Evolutionary conservation across 1,140 invertebrate genomes (phyloP), one percentile per base, ranked within the genome.

Genomic region (Episyrphus balteatus): DNA sequence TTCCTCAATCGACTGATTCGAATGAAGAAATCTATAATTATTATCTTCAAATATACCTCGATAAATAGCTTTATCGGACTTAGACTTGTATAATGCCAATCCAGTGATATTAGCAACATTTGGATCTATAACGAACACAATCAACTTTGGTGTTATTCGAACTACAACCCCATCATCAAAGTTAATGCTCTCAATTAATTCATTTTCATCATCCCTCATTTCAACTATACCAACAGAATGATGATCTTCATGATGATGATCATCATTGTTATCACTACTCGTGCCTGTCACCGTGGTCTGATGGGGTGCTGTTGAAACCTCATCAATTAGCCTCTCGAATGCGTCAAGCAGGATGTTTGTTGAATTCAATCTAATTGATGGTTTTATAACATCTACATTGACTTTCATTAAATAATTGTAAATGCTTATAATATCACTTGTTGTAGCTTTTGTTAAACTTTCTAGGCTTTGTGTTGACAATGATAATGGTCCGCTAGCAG

Each of bases 71-170:
- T 3, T 19, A 7, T 26, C 15, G n/a, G n/a, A 5, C 43, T 42
- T 9, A 40, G 54, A 51, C 12, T 45, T 36, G 40, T 69, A 66
- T 30, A 79, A 34, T n/a, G 73, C 74, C 37, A 80, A 56, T n/a
- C 77, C 77, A 37, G 73, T 74, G 31, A 78, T 60, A 53, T 79
- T 77, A 34, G 70, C 74, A 30, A 65, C 50, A 8, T 49, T 38
- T 3, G 77, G 76, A 60, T 75, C 73, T 3, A 73, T 71, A 33
- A 72, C 59, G 55, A 76, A 75, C 39, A 73, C 61, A 11, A 75
- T 45, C 64, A 71, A 67, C 57, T 71, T 59, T 42, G 66, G 59
- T 52, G 73, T 66, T 21, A 72, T 33, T 38, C 55, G 51, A 39
- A 51, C 48, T 17, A 54, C 51, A 7, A 55, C 47, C 38, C 55